Percentiles rank a stretch among this genome's conserved stretches.
Evolutionary conservation across 2,797 vertebrate species (phyloP).

Genomic region (Galago senegalensis): DNA sequence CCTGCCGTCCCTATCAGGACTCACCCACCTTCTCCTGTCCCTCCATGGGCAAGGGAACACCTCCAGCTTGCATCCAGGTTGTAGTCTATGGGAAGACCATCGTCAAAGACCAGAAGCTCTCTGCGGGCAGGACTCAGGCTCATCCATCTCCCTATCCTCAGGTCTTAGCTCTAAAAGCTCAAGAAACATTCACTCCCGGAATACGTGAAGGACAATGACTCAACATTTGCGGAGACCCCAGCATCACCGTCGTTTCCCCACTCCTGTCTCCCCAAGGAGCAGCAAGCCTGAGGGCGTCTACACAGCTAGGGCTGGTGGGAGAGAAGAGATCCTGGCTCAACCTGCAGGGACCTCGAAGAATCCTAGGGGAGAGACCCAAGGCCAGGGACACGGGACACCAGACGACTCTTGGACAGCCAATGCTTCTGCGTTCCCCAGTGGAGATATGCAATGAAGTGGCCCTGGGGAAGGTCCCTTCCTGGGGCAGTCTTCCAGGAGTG

Average conservation of each 20-base stretch:
- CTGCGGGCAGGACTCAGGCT: not conserved
- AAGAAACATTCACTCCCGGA: not conserved
- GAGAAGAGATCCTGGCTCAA: not conserved
- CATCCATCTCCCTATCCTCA: not conserved
- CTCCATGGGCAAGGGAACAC: not conserved
- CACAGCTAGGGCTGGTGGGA: not conserved
- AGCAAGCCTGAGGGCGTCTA: not conserved
- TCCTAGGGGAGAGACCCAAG: not conserved
- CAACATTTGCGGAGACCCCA: not conserved
- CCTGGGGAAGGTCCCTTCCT: not conserved
- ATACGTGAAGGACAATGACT: not conserved
- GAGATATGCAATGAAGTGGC: not conserved
- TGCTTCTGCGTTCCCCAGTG: not conserved
- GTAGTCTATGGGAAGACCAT: fast-evolving
- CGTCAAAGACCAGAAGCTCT: not conserved
- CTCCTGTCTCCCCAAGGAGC: not conserved
- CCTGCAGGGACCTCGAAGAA: not conserved
- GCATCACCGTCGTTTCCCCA: not conserved
- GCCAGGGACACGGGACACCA: not conserved
- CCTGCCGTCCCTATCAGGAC: not conserved
- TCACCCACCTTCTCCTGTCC: not conserved
- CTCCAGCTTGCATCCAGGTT: fast-evolving
- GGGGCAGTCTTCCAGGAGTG: not conserved
- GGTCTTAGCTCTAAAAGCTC: not conserved
- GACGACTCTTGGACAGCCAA: not conserved